phyloP scores from a whole-genome alignment of 2,797 vertebrate genomes.

The Sebastes matsubarae region DNA sequence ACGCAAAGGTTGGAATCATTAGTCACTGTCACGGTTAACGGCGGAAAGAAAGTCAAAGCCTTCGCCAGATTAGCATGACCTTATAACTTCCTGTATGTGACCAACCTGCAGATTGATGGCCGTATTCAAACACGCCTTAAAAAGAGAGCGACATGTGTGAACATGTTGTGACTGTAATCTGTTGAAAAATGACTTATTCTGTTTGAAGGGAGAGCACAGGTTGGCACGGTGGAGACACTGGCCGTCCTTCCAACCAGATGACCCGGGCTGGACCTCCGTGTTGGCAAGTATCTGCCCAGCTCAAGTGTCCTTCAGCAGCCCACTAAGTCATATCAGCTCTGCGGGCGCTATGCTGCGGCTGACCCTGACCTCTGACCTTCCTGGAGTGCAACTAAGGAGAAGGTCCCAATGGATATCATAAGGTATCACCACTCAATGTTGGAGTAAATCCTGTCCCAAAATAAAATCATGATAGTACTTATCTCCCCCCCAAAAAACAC shows the following conservation, averaged over 20 bases:
- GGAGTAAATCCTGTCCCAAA: not conserved
- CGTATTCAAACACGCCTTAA: not conserved
- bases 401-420: not conserved
- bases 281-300: conserved; percentile 22
- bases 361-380: conserved; percentile 52
- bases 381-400: conserved; percentile 16
- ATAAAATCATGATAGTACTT: not conserved
- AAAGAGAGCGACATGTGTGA: conserved; percentile 21
- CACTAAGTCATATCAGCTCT: conserved; percentile 16
- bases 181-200: not conserved
- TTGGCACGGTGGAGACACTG: not conserved
- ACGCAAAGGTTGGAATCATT: conserved; percentile 63
- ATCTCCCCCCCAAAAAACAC: not conserved
- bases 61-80: conserved; percentile 24
- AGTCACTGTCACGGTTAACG: conserved; percentile 59
- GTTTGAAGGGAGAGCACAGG: conserved; percentile 2
- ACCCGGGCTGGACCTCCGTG: conserved; percentile 13
- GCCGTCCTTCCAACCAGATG: conserved; percentile 25
- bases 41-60: conserved; percentile 23
- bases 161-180: not conserved
- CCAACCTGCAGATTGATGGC: conserved; percentile 11
- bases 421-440: not conserved
- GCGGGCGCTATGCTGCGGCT: not conserved
- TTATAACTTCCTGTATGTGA: conserved; percentile 23
- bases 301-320: conserved; percentile 60